Evolutionary conservation across 1,140 invertebrate genomes (phyloP).

Genomic region (Scaptomyza pallida): DNA sequence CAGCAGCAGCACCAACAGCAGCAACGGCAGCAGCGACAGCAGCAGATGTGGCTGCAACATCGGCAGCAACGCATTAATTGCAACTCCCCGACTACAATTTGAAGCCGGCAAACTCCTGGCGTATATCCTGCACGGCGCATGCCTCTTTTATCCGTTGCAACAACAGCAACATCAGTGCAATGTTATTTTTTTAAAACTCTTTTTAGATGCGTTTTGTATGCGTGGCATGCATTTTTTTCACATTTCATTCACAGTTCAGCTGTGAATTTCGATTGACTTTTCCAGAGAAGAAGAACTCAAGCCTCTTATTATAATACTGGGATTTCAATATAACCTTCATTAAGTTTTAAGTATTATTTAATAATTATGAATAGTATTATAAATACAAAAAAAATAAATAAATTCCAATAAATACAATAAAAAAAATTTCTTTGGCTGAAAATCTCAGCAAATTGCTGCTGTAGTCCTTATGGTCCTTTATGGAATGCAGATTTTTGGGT

Average conservation of each 20-base stretch:
- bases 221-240: conserved; percentile 41
- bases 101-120: not conserved
- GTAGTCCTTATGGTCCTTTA: too few species aligned
- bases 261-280: too few species aligned
- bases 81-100: conserved; percentile 8
- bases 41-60: conserved; percentile 13
- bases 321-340: too few species aligned
- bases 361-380: too few species aligned
- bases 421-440: too few species aligned
- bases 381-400: too few species aligned
- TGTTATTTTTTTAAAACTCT: conserved; percentile 37
- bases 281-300: too few species aligned
- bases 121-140: conserved; percentile 39
- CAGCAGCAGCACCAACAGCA: conserved; percentile 29
- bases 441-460: too few species aligned
- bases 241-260: conserved; percentile 38
- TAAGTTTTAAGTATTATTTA: too few species aligned
- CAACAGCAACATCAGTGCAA: conserved; percentile 5
- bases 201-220: conserved; percentile 61
- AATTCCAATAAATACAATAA: too few species aligned
- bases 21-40: conserved; percentile 8
- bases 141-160: conserved; percentile 43
- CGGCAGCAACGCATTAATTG: conserved; percentile 22
- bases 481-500: too few species aligned
- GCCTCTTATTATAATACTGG: too few species aligned